phyloP scores from a whole-genome alignment of 2,113 vertebrate species.

The Perccottus glenii region DNA sequence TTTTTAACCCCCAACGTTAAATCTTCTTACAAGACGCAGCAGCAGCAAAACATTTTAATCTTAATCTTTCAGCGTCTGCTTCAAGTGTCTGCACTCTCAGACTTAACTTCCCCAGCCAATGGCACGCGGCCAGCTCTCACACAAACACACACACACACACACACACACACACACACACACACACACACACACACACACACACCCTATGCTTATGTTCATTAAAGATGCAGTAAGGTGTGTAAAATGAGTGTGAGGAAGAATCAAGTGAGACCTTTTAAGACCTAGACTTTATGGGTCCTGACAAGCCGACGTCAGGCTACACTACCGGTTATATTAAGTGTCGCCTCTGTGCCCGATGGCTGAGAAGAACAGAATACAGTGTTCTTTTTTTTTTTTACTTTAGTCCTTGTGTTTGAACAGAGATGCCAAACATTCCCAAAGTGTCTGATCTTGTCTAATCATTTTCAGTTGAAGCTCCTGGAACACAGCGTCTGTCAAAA shows the following conservation, averaged over 20 bases:
- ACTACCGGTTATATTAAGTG: conserved; percentile 23
- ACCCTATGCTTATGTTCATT: background rate
- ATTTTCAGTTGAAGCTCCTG: conserved; percentile 14
- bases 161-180: conserved; percentile 1
- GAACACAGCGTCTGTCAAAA: background rate
- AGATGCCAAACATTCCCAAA: conserved; percentile 36
- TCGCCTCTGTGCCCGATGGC: conserved; percentile 7
- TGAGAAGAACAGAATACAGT: background rate
- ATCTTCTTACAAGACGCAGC: conserved; percentile 38
- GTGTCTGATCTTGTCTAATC: conserved; percentile 45
- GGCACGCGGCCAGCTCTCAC: background rate
- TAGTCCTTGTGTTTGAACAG: background rate
- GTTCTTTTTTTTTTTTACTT: background rate
- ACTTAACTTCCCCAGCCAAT: background rate
- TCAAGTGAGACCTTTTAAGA: conserved; percentile 28
- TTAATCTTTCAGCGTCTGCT: conserved; percentile 16
- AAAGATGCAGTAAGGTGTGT: conserved; percentile 22
- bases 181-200: background rate
- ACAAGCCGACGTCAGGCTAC: conserved; percentile 32
- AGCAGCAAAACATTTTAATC: conserved; percentile 52
- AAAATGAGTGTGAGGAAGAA: conserved; percentile 22
- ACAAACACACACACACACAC: background rate
- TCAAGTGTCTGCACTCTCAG: background rate
- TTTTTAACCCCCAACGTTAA: conserved; percentile 33
- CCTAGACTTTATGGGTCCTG: conserved; percentile 22